These are phyloP conservation scores for Rhabdophis nuchalis DNA, from an alignment of 2,797 vertebrate species.

Conservation along the genomic window DNA sequence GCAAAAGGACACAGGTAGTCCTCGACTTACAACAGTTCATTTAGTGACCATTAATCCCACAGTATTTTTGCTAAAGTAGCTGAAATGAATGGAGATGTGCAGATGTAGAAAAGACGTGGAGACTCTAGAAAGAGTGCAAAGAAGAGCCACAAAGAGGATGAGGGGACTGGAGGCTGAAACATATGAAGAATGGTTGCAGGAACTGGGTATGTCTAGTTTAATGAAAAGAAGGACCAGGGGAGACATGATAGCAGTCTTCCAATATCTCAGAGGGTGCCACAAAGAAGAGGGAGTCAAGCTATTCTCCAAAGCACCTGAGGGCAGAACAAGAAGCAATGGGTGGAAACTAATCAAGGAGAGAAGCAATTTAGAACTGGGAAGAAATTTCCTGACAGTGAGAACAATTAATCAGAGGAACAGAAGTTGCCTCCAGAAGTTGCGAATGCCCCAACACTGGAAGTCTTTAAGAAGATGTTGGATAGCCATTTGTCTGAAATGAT, in stretches of 20 bases:
- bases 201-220: background rate
- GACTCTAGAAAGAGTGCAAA: background rate
- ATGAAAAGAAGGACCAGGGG: background rate
- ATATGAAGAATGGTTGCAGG: background rate
- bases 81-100: background rate
- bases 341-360: background rate
- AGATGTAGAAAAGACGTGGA: background rate
- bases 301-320: background rate
- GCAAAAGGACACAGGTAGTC: background rate
- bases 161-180: background rate
- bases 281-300: background rate
- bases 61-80: background rate
- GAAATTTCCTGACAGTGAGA: background rate
- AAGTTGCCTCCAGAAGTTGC: background rate
- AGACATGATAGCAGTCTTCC: background rate
- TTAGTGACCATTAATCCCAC: background rate
- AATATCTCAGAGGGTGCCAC: accelerated
- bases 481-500: background rate
- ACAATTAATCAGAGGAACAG: background rate
- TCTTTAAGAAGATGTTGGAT: background rate
- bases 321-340: background rate
- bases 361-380: background rate
- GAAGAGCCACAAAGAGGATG: background rate
- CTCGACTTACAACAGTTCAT: background rate
- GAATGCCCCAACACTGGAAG: background rate